These are phyloP conservation scores for Battus philenor DNA, from an alignment of 1,140 invertebrate species.

Conservation along the genomic window DNA sequence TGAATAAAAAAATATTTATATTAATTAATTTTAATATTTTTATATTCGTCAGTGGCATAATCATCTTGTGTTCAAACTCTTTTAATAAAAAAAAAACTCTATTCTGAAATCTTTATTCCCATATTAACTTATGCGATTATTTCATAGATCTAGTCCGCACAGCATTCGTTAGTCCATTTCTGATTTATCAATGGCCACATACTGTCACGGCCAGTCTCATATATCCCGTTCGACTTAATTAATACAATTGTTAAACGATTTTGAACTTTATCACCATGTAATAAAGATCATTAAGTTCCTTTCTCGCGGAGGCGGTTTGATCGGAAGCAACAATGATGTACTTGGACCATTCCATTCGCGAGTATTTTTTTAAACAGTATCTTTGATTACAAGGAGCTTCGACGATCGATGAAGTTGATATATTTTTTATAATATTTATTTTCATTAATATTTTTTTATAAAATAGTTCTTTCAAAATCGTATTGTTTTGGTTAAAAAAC, in stretches of 20 bases:
- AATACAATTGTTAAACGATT: constrained; percentile 18
- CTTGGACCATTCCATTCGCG: constrained; percentile 54
- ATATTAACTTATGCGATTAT: too few relatives aligned
- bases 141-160: background rate
- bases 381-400: constrained; percentile 25
- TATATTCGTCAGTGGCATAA: too few relatives aligned
- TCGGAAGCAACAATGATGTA: constrained; percentile 56
- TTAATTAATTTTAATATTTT: too few relatives aligned
- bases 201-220: constrained; percentile 22
- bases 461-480: background rate
- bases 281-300: constrained; percentile 26
- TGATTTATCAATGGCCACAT: constrained; percentile 37
- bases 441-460: background rate
- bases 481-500: too few relatives aligned
- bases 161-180: constrained; percentile 21
- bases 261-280: constrained; percentile 7
- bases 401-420: constrained; percentile 23
- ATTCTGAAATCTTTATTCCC: too few relatives aligned
- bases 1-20: too few relatives aligned
- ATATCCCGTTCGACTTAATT: constrained; percentile 36
- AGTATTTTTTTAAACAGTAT: constrained; percentile 56
- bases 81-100: too few relatives aligned
- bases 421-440: background rate
- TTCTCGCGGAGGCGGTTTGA: constrained; percentile 23
- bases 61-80: too few relatives aligned